Percentiles rank a stretch among this genome's conserved stretches.
These are phyloP conservation scores for Dione vanillae DNA, from an alignment of 2,888 invertebrate species.

Conservation along the genomic window DNA sequence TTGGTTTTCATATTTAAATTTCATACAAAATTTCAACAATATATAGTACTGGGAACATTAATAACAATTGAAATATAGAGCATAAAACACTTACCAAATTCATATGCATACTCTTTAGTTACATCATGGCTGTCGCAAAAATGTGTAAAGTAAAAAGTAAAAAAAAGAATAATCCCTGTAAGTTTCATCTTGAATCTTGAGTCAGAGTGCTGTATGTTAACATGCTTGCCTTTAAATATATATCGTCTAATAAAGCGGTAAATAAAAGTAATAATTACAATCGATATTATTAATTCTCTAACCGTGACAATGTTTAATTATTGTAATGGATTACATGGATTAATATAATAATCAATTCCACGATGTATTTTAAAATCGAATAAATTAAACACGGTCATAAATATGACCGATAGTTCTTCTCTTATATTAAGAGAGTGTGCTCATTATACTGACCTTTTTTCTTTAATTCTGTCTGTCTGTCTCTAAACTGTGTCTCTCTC, in stretches of 20 bases:
- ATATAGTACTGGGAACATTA: too few relatives aligned
- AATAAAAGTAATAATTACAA: background rate
- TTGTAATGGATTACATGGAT: conserved; percentile 16
- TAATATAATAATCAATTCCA: background rate
- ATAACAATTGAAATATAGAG: background rate
- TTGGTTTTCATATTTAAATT: too few relatives aligned
- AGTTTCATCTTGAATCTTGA: conserved; percentile 21
- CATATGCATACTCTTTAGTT: conserved; percentile 13
- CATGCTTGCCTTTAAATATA: background rate
- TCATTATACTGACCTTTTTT: too few relatives aligned
- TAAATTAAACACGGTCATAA: background rate
- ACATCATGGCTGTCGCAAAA: background rate
- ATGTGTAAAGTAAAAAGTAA: conserved; percentile 20
- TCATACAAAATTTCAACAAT: too few relatives aligned
- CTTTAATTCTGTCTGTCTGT: too few relatives aligned
- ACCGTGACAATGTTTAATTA: background rate
- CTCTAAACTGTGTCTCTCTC: too few relatives aligned
- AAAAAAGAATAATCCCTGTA: conserved; percentile 16
- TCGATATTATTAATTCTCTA: background rate
- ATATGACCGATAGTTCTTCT: too few relatives aligned
- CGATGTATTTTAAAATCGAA: background rate
- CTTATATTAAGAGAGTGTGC: too few relatives aligned
- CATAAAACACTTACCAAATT: conserved; percentile 36
- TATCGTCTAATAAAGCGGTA: background rate
- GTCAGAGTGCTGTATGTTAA: background rate